Evolutionary conservation across 2,113 vertebrate genomes (phyloP).

Genomic region (Nicator chloris): DNA sequence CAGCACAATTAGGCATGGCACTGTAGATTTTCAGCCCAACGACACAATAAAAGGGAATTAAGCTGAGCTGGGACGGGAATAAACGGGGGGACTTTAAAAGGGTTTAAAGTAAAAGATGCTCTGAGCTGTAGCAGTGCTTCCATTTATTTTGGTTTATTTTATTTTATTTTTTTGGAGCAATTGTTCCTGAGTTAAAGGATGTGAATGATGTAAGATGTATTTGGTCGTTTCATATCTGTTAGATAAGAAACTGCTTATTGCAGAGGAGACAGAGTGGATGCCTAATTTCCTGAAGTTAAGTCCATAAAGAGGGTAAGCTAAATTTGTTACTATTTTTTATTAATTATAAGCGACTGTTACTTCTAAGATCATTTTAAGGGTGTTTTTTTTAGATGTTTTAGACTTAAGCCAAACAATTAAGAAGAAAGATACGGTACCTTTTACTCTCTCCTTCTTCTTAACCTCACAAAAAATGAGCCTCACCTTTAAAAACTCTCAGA

Average conservation of each 20-base stretch:
- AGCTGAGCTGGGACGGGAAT: slow-evolving; percentile 44
- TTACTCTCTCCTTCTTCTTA: slow-evolving; percentile 62
- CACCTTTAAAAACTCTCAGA: slow-evolving; percentile 27
- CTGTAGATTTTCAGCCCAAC: neutral
- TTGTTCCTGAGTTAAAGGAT: slow-evolving; percentile 3
- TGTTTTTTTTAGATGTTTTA: slow-evolving; percentile 6
- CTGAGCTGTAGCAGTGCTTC: neutral
- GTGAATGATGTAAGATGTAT: neutral
- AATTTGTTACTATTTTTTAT: slow-evolving; percentile 21
- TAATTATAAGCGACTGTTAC: slow-evolving; percentile 26
- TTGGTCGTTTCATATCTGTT: slow-evolving; percentile 15
- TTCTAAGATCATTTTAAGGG: slow-evolving; percentile 30
- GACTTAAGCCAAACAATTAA: slow-evolving; percentile 48
- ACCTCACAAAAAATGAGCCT: slow-evolving; percentile 41
- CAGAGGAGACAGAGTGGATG: slow-evolving; percentile 43
- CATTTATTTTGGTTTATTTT: neutral
- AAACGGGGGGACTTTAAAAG: slow-evolving; percentile 22
- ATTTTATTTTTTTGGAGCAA: neutral
- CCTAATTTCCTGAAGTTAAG: slow-evolving; percentile 37
- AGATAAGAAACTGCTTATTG: slow-evolving; percentile 33
- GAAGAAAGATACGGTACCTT: slow-evolving; percentile 64
- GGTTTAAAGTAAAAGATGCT: neutral
- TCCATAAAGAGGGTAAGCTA: slow-evolving; percentile 38
- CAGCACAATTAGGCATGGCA: slow-evolving; percentile 34
- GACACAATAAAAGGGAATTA: slow-evolving; percentile 49